Base-by-base conservation (phyloP, 2,888 invertebrate genomes). In the Halocaridina rubra region DNA sequence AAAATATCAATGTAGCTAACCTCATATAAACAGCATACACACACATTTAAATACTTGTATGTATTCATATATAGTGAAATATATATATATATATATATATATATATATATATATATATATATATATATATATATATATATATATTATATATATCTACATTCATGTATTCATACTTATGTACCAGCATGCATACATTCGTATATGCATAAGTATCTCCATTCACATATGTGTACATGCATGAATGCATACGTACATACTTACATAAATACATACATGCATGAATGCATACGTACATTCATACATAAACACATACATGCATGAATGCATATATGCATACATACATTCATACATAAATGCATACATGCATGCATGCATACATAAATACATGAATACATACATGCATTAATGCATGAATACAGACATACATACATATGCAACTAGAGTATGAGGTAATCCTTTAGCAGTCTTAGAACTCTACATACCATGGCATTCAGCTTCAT, bases 61-160 rank as follows among this genome's bases (percentile, higher is more conserved):
- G 13, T 32, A 33, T 32, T 0, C n/a, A 72, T 39, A 46, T 33
- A 72, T 61, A 33, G 57, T 19, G 16, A 30, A 59, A 22, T 30
- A 1, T 30, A n/a, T 59, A 30, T 7, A 76, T n/a, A 61, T 30
- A 32, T 76, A 29, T 61, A 61, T 61, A 33, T 76, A 76, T 76
- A 33, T 61, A 61, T 77, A 61, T 76, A 76, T 76, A 77, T 77
- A 19, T 61, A 33, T 77, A 33, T 32, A 64, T 61, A 33, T 61
- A 24, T 19, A 59, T 33, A 19, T 59, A 32, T 61, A 8, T 61
- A 77, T 61, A 24, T 33, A 32, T 77, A 61, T n/a, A 53, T 53
- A 53, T 2, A 53, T 13, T 53, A 13, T 53, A 53, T 53, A 10
- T 53, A 53, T 5, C 4, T 5, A 53, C 3, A 53, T 5, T 3